Percentiles rank a stretch among this genome's conserved stretches.
Evolutionary conservation across 2,113 vertebrate species (phyloP).

Genomic region (Probosciger aterrimus): DNA sequence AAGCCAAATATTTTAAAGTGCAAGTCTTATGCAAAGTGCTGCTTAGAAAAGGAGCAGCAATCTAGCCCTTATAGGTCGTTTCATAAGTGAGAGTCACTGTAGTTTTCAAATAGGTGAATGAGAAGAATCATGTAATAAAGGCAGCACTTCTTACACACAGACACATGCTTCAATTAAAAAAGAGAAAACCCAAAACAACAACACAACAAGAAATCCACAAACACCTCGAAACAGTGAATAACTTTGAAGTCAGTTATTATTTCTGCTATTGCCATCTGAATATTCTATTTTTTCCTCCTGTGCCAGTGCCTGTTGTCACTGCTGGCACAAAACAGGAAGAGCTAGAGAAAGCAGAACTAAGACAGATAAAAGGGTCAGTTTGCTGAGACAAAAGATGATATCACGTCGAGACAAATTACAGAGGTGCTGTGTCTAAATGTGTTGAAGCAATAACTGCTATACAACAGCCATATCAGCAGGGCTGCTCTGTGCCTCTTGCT

Average conservation of each 20-base stretch:
- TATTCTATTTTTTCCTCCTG: not conserved
- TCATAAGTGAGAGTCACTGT: not conserved
- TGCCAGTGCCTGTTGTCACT: not conserved
- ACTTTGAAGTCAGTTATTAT: not conserved
- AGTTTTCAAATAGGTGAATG: not conserved
- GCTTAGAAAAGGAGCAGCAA: not conserved
- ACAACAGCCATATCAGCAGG: constrained; percentile 69
- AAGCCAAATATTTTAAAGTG: not conserved
- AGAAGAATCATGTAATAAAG: not conserved
- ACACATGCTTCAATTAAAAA: not conserved
- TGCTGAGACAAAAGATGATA: constrained; percentile 69
- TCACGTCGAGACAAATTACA: constrained; percentile 69
- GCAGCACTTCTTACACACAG: not conserved
- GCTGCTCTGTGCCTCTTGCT: constrained; percentile 70
- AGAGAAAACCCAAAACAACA: not conserved
- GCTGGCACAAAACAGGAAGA: not conserved
- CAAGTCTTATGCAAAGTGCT: not conserved
- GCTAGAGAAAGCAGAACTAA: constrained; percentile 29
- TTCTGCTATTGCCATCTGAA: not conserved
- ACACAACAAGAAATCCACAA: not conserved
- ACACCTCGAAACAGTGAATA: not conserved
- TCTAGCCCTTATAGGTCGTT: not conserved
- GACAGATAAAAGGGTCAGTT: constrained; percentile 65
- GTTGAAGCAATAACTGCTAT: constrained; percentile 64
- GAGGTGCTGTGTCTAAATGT: constrained; percentile 67